phyloP scores from a whole-genome alignment of 2,888 invertebrate genomes.

The Podotricha telesiphe region DNA sequence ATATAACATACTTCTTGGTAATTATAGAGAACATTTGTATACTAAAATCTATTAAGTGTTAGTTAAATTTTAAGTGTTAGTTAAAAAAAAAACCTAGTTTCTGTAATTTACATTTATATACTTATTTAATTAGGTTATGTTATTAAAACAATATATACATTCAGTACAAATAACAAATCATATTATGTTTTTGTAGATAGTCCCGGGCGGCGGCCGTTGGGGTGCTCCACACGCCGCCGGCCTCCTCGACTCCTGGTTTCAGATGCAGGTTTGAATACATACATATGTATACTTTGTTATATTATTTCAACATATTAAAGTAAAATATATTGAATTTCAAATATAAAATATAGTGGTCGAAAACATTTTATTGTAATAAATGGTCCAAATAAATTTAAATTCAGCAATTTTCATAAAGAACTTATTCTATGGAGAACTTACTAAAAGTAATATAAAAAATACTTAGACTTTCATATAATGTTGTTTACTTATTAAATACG shows the following conservation, averaged over 20 bases:
- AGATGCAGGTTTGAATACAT: constrained; percentile 70
- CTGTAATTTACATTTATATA: too few relatives aligned
- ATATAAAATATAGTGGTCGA: background rate
- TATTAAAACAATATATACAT: background rate
- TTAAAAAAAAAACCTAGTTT: too few relatives aligned
- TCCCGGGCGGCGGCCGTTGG: constrained; percentile 80
- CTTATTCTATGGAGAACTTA: background rate
- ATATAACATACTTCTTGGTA: background rate
- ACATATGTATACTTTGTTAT: background rate
- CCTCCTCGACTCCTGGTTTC: constrained; percentile 78
- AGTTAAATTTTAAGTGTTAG: too few relatives aligned
- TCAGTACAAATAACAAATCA: background rate
- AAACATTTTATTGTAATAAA: background rate
- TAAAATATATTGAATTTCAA: background rate
- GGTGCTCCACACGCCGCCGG: constrained; percentile 72
- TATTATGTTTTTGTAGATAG: constrained; percentile 62
- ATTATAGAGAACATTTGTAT: background rate
- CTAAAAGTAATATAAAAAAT: background rate
- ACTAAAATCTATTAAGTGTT: background rate
- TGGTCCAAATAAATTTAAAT: too few relatives aligned
- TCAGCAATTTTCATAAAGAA: too few relatives aligned
- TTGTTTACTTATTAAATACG: background rate
- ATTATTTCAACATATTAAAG: background rate
- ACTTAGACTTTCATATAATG: background rate
- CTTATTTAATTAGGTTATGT: background rate